Evolutionary conservation across 2,888 invertebrate species (phyloP), one percentile per base, ranked within the genome.

Genomic region (Malthinus flaveolus): DNA sequence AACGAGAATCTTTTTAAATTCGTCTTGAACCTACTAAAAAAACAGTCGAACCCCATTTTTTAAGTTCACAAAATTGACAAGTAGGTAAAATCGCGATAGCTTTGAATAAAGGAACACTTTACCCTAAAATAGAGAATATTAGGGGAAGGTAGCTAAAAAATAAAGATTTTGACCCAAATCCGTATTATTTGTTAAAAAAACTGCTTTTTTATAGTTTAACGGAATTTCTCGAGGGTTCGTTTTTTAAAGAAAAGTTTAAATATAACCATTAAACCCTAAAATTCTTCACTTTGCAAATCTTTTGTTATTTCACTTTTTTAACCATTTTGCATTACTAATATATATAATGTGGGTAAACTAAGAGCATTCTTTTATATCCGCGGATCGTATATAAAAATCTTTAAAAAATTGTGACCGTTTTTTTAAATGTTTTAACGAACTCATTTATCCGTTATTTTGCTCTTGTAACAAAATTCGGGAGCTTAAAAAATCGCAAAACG

Each of bases 171-270:
- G 72, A 72, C 73, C 73, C 67, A 70, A 72, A 72, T 71, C 65
- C 63, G 59, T 44, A 59, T 66, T 66, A 36, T 62, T 67, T 71
- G 11, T 62, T 73, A 73, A 74, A 74, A 73, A 67, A 62, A 56
- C 60, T 67, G n/a, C 15, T 71, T 71, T 68, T 66, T 59, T 62
- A 64, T 59, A 67, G 67, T 63, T 61, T 70, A 76, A 74, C 75
- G 73, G 74, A 72, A 72, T 76, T 75, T 74, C 73, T 74, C 72
- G 74, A 71, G 71, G 72, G 68, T 71, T 23, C 5, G 23, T 23
- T 23, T 23, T 59, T 68, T 65, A 64, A 63, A 60, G 53, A 61
- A 63, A 72, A 66, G 67, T 68, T 67, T 61, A 59, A 66, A 66
- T 68, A 67, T 66, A 67, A 61, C 68, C 64, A 61, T 63, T 64